Conservation (phyloP, 2,113 vertebrate species). For the Synodontis membranacea region DNA sequence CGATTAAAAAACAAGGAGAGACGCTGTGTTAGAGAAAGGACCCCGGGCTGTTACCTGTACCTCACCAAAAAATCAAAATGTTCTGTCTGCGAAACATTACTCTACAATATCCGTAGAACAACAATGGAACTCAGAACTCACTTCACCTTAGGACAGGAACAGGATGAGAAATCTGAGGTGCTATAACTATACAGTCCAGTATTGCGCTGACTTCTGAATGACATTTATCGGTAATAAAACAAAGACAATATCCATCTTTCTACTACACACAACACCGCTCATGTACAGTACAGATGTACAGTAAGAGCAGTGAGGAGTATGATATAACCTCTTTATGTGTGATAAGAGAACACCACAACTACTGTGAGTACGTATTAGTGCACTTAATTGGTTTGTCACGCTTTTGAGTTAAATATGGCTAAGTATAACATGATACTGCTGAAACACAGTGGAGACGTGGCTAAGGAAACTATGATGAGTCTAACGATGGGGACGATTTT, state of each 20-base stretch:
- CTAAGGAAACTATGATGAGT: not conserved
- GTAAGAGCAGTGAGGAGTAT: not conserved
- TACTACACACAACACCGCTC: not conserved
- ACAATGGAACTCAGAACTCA: not conserved
- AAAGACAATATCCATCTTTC: not conserved
- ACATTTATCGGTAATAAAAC: not conserved
- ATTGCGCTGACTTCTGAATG: not conserved
- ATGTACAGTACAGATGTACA: not conserved
- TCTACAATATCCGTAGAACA: not conserved
- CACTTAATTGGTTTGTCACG: not conserved
- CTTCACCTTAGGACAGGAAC: not conserved
- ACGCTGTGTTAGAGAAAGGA: not conserved
- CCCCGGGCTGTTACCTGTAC: slow-evolving; percentile 1
- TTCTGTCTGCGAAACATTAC: not conserved
- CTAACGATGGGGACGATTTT: not conserved
- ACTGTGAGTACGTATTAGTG: not conserved
- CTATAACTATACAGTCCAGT: not conserved
- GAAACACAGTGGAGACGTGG: not conserved
- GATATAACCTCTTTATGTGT: not conserved
- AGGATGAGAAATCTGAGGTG: not conserved
- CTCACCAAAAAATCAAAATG: not conserved
- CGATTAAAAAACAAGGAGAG: not conserved
- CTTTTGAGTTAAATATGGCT: not conserved
- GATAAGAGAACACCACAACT: not conserved
- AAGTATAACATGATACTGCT: not conserved